A percentile compares a stretch with the other conserved stretches of the same genome.
Conservation (phyloP, 2,113 vertebrate species). For the Siphamia tubifer region DNA sequence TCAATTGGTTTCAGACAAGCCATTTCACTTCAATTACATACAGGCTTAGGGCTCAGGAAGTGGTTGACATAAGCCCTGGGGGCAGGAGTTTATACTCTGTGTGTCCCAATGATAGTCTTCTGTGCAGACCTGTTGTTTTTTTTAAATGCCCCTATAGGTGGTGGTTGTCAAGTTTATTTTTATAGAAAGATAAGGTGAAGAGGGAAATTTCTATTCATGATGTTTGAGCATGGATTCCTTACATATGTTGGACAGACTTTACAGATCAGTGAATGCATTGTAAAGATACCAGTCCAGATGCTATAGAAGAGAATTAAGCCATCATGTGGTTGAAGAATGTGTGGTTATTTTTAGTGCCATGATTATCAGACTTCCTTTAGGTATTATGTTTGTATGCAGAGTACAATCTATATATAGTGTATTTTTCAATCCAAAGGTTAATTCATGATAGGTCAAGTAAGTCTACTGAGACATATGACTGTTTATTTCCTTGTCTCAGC, state of each 20-base stretch:
- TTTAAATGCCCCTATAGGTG: background rate
- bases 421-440: background rate
- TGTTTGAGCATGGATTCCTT: background rate
- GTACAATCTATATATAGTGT: background rate
- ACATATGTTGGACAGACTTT: background rate
- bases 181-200: background rate
- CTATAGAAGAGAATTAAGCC: background rate
- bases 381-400: background rate
- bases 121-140: background rate
- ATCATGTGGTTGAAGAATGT: background rate
- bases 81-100: conserved; percentile 14
- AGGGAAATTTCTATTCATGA: background rate
- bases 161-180: background rate
- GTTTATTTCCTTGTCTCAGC: background rate
- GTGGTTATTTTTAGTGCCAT: background rate
- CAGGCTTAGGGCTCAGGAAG: conserved; percentile 49
- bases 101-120: conserved; percentile 8
- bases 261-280: background rate
- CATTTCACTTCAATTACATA: conserved; percentile 47
- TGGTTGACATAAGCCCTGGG: conserved; percentile 30
- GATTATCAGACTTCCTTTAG: background rate
- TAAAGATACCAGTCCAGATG: background rate
- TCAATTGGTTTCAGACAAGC: conserved; percentile 40
- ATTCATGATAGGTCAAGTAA: background rate
- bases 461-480: background rate